These are phyloP conservation scores for Drosophila neutralis DNA, from an alignment of 2,888 invertebrate species.

Conservation along the genomic window DNA sequence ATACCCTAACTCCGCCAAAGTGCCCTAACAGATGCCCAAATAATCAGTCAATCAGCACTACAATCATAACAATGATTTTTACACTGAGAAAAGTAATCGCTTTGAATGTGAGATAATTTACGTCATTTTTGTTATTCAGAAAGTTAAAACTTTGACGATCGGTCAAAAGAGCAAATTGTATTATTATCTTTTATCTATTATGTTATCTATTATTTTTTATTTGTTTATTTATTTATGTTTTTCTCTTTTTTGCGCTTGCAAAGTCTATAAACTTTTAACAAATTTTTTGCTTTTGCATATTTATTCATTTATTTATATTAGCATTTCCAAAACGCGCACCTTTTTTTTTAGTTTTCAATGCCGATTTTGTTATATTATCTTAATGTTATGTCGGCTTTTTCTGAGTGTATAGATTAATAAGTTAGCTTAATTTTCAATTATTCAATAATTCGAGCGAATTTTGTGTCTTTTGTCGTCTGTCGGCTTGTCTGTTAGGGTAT, in stretches of 20 bases:
- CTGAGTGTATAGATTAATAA: background rate
- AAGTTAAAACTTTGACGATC: background rate
- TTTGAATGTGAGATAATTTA: background rate
- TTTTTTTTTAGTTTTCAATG: background rate
- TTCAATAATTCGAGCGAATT: background rate
- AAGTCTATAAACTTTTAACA: background rate
- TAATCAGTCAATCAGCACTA: background rate
- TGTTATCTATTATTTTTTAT: background rate
- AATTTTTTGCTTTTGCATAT: background rate
- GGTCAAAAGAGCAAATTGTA: background rate
- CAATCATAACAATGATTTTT: too few relatives aligned
- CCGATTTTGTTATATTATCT: background rate
- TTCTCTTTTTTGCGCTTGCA: background rate
- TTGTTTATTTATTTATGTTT: background rate
- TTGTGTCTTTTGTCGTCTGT: background rate
- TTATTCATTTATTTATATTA: background rate
- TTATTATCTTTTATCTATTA: too few relatives aligned
- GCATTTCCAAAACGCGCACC: background rate
- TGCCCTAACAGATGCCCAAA: background rate
- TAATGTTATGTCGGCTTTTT: background rate
- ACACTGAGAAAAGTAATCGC: background rate
- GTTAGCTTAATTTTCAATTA: background rate
- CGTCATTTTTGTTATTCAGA: background rate
- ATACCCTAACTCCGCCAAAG: background rate
- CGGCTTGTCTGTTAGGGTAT: constrained; percentile 7